Percentiles rank a stretch among this genome's conserved stretches.
These are phyloP conservation scores for Eupithecia dodoneata DNA, from an alignment of 2,888 invertebrate genomes.

Conservation along the genomic window DNA sequence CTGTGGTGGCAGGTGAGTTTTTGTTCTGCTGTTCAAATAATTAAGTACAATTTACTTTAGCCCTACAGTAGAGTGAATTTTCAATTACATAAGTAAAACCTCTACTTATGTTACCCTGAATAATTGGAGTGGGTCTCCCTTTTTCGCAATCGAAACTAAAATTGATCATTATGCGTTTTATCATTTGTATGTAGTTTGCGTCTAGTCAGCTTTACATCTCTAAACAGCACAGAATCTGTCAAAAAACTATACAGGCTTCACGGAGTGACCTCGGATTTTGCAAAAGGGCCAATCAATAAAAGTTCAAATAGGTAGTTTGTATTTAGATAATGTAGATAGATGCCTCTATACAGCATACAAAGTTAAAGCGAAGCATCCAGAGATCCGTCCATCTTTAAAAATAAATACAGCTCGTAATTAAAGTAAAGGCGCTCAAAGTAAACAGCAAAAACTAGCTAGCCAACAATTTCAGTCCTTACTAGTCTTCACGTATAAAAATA, in stretches of 20 bases:
- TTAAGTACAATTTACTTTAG: not conserved
- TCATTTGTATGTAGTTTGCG: too few species aligned
- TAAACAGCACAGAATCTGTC: not conserved
- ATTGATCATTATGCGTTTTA: not conserved
- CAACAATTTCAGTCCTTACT: slow-evolving; percentile 34
- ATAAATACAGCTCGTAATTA: slow-evolving; percentile 28
- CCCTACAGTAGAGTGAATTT: not conserved
- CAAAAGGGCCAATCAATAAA: not conserved
- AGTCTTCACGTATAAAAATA: slow-evolving; percentile 62
- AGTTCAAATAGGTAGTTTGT: not conserved
- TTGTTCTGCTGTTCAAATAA: not conserved
- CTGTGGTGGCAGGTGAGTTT: slow-evolving; percentile 36
- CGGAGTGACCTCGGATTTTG: not conserved
- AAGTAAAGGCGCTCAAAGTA: slow-evolving; percentile 29
- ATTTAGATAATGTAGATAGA: not conserved
- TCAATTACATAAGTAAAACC: not conserved
- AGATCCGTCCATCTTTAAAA: slow-evolving; percentile 23
- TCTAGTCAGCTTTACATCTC: not conserved
- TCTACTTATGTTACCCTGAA: not conserved
- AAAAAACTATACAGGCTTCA: not conserved
- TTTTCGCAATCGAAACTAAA: not conserved
- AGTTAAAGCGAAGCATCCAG: not conserved
- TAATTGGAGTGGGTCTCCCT: not conserved
- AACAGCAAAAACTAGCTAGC: slow-evolving; percentile 30
- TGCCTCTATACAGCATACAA: not conserved